phyloP scores from a whole-genome alignment of 2,888 invertebrate genomes.

The Dugesia japonica region DNA sequence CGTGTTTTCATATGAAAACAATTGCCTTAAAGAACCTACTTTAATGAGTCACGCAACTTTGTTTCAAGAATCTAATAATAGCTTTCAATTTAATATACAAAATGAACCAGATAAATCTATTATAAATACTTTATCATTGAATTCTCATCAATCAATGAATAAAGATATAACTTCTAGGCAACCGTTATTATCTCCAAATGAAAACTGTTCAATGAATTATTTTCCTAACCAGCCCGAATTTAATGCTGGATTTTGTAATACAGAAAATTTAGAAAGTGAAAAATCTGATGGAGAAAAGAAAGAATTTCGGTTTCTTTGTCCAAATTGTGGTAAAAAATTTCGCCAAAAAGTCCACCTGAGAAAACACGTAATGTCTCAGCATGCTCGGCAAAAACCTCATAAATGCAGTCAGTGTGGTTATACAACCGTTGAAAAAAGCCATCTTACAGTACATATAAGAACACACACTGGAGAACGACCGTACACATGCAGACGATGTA shows the following conservation, averaged over 20 bases:
- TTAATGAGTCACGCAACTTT: not conserved
- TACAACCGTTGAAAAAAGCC: conserved; percentile 47
- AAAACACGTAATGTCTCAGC: conserved; percentile 42
- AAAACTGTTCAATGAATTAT: not conserved
- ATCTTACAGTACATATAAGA: conserved; percentile 46
- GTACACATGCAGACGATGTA: conserved; percentile 45
- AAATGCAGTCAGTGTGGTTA: conserved; percentile 48
- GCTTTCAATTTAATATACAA: not conserved
- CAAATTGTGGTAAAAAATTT: conserved; percentile 43
- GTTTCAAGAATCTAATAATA: not conserved
- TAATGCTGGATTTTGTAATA: not conserved
- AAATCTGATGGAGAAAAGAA: not conserved
- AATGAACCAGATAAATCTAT: not conserved
- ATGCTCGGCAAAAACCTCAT: conserved; percentile 41
- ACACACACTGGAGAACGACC: conserved; percentile 48
- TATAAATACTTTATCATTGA: not conserved
- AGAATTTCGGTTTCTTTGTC: conserved; percentile 41
- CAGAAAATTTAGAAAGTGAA: not conserved
- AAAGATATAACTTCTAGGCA: not conserved
- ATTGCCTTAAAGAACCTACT: not conserved
- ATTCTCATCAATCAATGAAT: not conserved
- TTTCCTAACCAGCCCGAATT: not conserved
- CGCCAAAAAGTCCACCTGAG: conserved; percentile 47
- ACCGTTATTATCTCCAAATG: not conserved
- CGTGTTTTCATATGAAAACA: not conserved